A percentile compares a stretch with the other conserved stretches of the same genome.
Conservation (phyloP, 1,140 invertebrate species). For the Fragariocoptes setiger region DNA sequence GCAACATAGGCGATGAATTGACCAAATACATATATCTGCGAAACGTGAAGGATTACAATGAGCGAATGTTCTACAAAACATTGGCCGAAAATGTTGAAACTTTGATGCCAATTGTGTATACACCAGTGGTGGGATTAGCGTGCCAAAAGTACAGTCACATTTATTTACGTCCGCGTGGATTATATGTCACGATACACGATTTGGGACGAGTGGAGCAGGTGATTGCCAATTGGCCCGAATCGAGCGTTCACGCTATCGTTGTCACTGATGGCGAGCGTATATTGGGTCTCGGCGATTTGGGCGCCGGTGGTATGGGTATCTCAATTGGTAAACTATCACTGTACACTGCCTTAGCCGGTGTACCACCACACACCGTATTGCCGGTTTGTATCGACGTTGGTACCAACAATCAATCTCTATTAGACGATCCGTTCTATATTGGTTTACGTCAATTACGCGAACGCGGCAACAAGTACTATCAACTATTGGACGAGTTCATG, state of each 20-base stretch:
- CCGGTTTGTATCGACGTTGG: constrained; percentile 74
- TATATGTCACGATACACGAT: constrained; percentile 88
- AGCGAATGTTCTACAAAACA: constrained; percentile 73
- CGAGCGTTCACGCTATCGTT: constrained; percentile 39
- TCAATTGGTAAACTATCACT: constrained; percentile 70
- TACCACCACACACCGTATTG: constrained; percentile 65
- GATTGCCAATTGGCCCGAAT: constrained; percentile 43
- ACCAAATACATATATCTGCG: constrained; percentile 14
- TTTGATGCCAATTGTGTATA: constrained; percentile 92
- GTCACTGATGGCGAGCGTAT: constrained; percentile 85
- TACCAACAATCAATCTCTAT: constrained; percentile 49
- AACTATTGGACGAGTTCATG: constrained; percentile 94
- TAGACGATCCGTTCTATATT: constrained; percentile 80
- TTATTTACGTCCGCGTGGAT: constrained; percentile 54
- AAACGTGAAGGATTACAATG: constrained; percentile 48
- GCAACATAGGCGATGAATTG: constrained; percentile 11
- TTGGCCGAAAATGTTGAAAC: constrained; percentile 68
- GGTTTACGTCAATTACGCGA: constrained; percentile 55
- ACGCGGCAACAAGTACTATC: constrained; percentile 60
- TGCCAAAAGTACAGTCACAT: constrained; percentile 88
- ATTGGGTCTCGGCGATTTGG: constrained; percentile 65
- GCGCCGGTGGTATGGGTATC: constrained; percentile 80
- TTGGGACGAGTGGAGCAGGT: constrained; percentile 55
- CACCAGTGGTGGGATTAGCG: constrained; percentile 77
- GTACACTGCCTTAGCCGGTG: constrained; percentile 67